Base-by-base conservation (phyloP, 2,797 vertebrate genomes). In the Odontamblyopus lacepedii region DNA sequence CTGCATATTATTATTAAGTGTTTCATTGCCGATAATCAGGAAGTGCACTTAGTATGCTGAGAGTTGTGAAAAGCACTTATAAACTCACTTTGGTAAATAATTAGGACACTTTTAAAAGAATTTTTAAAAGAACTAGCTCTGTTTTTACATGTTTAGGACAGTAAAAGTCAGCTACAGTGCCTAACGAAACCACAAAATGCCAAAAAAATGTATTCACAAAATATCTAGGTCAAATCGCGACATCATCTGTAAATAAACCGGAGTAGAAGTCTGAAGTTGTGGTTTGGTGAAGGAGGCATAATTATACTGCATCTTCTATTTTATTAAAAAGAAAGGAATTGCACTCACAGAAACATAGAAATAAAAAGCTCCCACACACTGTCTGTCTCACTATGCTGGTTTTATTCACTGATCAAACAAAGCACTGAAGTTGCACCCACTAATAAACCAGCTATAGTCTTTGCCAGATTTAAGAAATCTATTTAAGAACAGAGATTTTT, bases 351-450 rank as follows among this genome's bases (percentile, higher is more conserved):
- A 62, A 7, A 62, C 60, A 62, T 32, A 11, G 30, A 62, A 35
- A 35, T 62, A 35, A 62, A 62, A 35, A 62, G 60, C 60, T 62
- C 60, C 60, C 60, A 62, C 60, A 35, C 30, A 35, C 29, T 62
- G 16, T 62, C 60, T 62, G 60, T 15, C 60, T 35, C 18, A 30
- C 30, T 62, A 35, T 62, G 30, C 29, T n/a, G 18, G 30, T 19
- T 38, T 63, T 63, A 38, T 38, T 35, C 61, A n/a, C 18, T 19
- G 61, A 63, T 63, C 61, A 63, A 38, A 63, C 61, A 63, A 63
- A 63, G 18, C 61, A 19, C 38, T 63, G 61, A 63, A 38, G 61
- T 63, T 63, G n/a, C 19, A n/a, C 19, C 8, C 61, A 12, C 61
- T 63, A 38, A 63, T 63, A 63, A 63, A 63, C 18, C 32, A 29